phyloP scores from a whole-genome alignment of 2,797 vertebrate genomes.

The Lophius americanus region DNA sequence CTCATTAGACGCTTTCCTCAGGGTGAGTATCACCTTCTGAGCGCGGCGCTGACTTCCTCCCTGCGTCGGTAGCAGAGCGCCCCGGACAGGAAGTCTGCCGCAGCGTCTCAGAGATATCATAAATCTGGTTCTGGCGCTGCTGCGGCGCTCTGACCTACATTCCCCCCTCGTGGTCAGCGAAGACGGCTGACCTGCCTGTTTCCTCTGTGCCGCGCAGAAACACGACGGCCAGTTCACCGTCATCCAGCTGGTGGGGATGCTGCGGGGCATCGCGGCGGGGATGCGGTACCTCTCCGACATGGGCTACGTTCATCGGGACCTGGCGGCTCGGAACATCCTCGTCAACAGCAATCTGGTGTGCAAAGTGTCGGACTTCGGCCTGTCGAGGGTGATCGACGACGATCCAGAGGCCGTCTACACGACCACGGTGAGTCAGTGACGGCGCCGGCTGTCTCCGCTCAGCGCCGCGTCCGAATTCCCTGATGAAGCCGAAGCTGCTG shows the following conservation, averaged over 20 bases:
- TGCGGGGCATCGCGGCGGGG: slow-evolving; percentile 96
- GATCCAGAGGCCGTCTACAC: slow-evolving; percentile 98
- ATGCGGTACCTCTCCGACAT: slow-evolving; percentile 98
- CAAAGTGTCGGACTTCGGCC: slow-evolving; percentile 99
- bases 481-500: slow-evolving; percentile 43
- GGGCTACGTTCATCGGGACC: slow-evolving; percentile 98
- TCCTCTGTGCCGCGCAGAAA: slow-evolving; percentile 81
- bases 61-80: slow-evolving; percentile 31
- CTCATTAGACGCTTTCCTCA: slow-evolving; percentile 97
- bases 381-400: slow-evolving; percentile 97
- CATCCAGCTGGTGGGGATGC: slow-evolving; percentile 98
- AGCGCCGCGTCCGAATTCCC: slow-evolving; percentile 50
- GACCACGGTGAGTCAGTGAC: slow-evolving; percentile 91
- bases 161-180: slow-evolving; percentile 54
- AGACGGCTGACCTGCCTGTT: slow-evolving; percentile 56
- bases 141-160: slow-evolving; percentile 66
- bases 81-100: slow-evolving; percentile 31
- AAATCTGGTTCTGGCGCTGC: slow-evolving; percentile 57
- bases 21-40: slow-evolving; percentile 84
- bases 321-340: slow-evolving; percentile 97
- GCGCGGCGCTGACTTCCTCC: slow-evolving; percentile 37
- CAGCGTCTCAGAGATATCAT: slow-evolving; percentile 54
- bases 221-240: slow-evolving; percentile 98
- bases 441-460: slow-evolving; percentile 21
- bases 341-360: slow-evolving; percentile 99